Evolutionary conservation across 2,113 vertebrate species (phyloP).

Genomic region (Apistogramma diplotaenia): DNA sequence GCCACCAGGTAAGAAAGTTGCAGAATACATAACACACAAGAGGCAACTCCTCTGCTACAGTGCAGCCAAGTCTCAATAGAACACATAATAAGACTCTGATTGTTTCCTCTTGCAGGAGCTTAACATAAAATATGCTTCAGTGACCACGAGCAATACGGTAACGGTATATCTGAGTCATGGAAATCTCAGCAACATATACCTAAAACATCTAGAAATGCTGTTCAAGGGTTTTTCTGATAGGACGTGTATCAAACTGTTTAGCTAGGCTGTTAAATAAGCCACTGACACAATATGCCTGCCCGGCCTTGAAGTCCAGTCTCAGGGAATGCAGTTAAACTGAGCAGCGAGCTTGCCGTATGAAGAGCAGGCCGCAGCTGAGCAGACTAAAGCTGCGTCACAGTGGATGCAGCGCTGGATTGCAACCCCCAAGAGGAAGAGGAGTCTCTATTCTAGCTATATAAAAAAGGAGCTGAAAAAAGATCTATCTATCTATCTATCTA

Average conservation of each 20-base stretch:
- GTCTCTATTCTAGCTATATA: slow-evolving; percentile 34
- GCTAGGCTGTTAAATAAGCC: slow-evolving; percentile 1
- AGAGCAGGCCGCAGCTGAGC: slow-evolving; percentile 53
- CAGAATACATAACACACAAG: slow-evolving; percentile 1
- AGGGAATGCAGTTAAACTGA: slow-evolving; percentile 19
- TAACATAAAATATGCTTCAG: not conserved
- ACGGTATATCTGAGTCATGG: not conserved
- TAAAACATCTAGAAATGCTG: not conserved
- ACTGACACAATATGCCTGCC: not conserved
- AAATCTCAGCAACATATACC: not conserved
- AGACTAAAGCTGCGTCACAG: slow-evolving; percentile 69
- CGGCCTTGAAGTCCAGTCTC: slow-evolving; percentile 1
- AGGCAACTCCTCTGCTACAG: not conserved
- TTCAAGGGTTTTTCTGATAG: not conserved
- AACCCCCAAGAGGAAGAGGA: slow-evolving; percentile 36
- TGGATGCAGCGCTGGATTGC: slow-evolving; percentile 54
- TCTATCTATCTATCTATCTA: not conserved
- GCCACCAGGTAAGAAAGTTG: slow-evolving; percentile 31
- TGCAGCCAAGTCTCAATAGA: not conserved
- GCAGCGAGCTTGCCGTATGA: slow-evolving; percentile 3
- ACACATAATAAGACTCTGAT: not conserved
- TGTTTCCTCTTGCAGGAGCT: not conserved
- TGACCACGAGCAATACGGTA: not conserved
- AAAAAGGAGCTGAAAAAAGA: not conserved
- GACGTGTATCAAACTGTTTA: not conserved